A percentile compares a stretch with the other conserved stretches of the same genome.
Evolutionary conservation across 2,113 vertebrate genomes (phyloP).

Genomic region (Carettochelys insculpta): DNA sequence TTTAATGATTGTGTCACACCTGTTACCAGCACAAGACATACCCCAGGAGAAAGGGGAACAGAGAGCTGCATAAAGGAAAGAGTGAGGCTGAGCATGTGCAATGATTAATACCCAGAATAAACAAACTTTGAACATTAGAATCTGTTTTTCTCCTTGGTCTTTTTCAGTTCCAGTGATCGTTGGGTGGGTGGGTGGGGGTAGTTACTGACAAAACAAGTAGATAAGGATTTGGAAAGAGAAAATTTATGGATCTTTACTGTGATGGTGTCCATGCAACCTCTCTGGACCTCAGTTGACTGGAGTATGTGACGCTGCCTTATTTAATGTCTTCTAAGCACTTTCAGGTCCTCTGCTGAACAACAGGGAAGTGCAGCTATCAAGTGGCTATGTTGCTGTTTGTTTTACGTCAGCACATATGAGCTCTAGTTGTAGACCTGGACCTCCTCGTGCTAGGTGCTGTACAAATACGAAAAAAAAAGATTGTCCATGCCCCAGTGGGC

Average conservation of each 20-base stretch:
- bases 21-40: background rate
- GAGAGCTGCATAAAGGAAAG: background rate
- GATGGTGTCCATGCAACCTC: background rate
- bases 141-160: background rate
- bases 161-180: background rate
- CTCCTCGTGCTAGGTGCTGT: background rate
- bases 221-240: background rate
- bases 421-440: background rate
- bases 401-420: background rate
- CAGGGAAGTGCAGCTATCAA: background rate
- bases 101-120: background rate
- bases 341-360: background rate
- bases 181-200: too few relatives aligned
- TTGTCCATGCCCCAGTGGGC: background rate
- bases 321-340: background rate
- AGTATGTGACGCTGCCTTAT: background rate
- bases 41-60: background rate
- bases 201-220: background rate
- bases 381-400: background rate
- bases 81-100: background rate
- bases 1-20: background rate
- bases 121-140: background rate
- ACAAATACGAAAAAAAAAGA: background rate
- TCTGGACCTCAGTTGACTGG: background rate
- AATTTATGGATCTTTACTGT: background rate